Conservation (phyloP, 1,140 invertebrate genomes). For the Macrocentrus cingulum region DNA sequence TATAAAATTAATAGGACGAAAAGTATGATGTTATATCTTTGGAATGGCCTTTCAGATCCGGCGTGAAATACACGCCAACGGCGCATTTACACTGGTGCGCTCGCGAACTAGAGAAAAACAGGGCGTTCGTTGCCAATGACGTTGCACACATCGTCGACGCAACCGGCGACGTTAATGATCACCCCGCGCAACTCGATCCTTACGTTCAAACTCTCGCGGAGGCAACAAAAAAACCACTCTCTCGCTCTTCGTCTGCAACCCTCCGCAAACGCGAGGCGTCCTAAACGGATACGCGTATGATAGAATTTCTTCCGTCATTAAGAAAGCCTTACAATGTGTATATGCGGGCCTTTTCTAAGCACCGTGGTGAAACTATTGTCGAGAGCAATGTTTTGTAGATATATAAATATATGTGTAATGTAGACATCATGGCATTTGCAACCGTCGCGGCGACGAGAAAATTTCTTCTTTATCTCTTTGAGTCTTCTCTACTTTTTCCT, state of each 20-base stretch:
- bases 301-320: constrained; percentile 59
- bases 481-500: neutral
- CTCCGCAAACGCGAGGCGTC: constrained; percentile 31
- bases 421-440: constrained; percentile 11
- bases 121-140: constrained; percentile 38
- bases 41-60: neutral
- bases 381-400: constrained; percentile 3
- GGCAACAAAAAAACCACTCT: constrained; percentile 47
- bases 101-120: constrained; percentile 15
- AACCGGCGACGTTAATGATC: constrained; percentile 38
- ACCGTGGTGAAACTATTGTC: constrained; percentile 33
- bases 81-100: neutral
- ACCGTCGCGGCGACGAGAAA: constrained; percentile 9
- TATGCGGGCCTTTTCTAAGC: constrained; percentile 46
- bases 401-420: too few relatives aligned
- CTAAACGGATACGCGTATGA: constrained; percentile 54
- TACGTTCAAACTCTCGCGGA: constrained; percentile 21
- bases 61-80: constrained; percentile 8
- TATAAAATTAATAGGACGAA: neutral
- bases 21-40: neutral
- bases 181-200: constrained; percentile 22
- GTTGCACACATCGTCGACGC: constrained; percentile 30
- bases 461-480: neutral
- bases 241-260: constrained; percentile 20
- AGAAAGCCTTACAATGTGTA: constrained; percentile 51